Evolutionary conservation across 1,140 invertebrate species (phyloP), one percentile per base, ranked within the genome.

Genomic region (Atta cephalotes): DNA sequence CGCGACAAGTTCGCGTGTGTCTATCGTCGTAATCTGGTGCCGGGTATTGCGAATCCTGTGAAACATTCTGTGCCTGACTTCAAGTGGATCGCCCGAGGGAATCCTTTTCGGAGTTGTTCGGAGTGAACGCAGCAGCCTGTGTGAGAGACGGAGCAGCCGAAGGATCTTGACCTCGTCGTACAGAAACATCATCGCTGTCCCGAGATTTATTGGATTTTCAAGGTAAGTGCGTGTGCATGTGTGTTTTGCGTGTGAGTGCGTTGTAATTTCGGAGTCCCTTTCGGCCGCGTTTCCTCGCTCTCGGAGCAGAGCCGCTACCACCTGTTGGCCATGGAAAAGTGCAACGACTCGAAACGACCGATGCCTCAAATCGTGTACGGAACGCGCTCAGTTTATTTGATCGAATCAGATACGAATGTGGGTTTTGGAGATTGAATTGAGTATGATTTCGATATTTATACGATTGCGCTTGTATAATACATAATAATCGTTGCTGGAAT

Each of bases 251-350:
- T 9, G 31, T 9, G 31, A 31, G 28, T 31, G 49, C 49, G 49
- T 16, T 12, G 79, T 28, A 28, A 16, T 71, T 81, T 60, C 35
- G 49, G 78, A 35, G n/a, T 71, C 35, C 78, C 63, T 81, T 81
- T 81, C 25, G 65, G 31, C 16, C 35, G 65, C 79, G 79, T 71
- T 81, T 81, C 16, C 65, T 31, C 51, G 78, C 35, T 70, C 78
- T 3, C 51, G 25, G 25, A 78, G 45, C 49, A 31, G 70, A 81
- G 72, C 66, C 35, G 31, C 28, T 18, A 77, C 89, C 89, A 90
- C 89, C 89, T 90, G 89, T 90, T 90, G 88, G 89, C 31, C 45
- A 65, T 60, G 58, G 66, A 87, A 70, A 86, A 77, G 35, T 77
- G 51, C 56, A 60, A 71, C 21, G n/a, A 65, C 21, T 51, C 39